Percentiles rank a stretch among this genome's conserved stretches.
These are phyloP conservation scores for Hemicordylus capensis DNA, from an alignment of 2,113 vertebrate genomes.

Conservation along the genomic window DNA sequence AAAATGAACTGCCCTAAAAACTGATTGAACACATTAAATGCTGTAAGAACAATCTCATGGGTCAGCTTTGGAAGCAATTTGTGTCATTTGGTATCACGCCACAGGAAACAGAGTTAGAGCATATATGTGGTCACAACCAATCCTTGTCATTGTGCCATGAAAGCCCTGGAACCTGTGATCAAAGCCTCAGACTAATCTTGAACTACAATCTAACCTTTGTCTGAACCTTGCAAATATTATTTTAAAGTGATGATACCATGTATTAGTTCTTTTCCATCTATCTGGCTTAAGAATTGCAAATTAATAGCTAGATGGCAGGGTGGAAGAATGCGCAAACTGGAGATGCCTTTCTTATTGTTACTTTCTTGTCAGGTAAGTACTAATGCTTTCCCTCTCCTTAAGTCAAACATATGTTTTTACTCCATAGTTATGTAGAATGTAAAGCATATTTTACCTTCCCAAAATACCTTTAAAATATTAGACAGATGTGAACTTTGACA, in stretches of 20 bases:
- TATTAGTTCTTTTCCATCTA: constrained; percentile 35
- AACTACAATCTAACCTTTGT: constrained; percentile 61
- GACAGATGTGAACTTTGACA: constrained; percentile 65
- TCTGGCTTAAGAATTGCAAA: constrained; percentile 50
- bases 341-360: constrained; percentile 53
- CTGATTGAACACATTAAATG: constrained; percentile 3
- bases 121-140: constrained; percentile 71
- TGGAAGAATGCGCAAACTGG: constrained; percentile 45
- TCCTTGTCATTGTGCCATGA: constrained; percentile 64
- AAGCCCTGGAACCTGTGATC: constrained; percentile 66
- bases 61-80: constrained; percentile 39
- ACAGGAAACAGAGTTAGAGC: constrained; percentile 65
- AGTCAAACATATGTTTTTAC: constrained; percentile 69
- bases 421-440: constrained; percentile 60
- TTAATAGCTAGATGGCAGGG: constrained; percentile 53
- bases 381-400: constrained; percentile 6
- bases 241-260: constrained; percentile 55
- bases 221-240: constrained; percentile 63
- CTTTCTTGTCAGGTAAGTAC: constrained; percentile 57
- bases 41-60: constrained; percentile 21
- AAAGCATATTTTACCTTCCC: constrained; percentile 64
- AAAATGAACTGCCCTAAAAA: neutral
- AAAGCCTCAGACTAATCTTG: constrained; percentile 61
- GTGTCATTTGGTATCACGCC: constrained; percentile 43
- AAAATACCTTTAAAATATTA: constrained; percentile 59